Evolutionary conservation across 2,797 vertebrate species (phyloP), one percentile per base, ranked within the genome.

Genomic region (Pempheris klunzingeri): DNA sequence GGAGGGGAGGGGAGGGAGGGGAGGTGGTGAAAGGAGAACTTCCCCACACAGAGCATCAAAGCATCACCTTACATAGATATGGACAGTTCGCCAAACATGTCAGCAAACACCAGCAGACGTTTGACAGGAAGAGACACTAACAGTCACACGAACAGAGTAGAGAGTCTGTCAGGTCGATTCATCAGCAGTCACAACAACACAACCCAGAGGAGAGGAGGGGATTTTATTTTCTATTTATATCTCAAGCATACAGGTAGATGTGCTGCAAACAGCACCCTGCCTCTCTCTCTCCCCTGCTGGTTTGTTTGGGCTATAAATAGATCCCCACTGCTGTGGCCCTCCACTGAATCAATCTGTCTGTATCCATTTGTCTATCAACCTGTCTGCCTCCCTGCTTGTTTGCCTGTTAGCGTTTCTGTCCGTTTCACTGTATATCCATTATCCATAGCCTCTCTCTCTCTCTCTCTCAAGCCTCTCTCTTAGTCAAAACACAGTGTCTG

Each of bases 241-340:
- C 78, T 73, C 70, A 52, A 61, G 71, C 63, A 67, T 67, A 69
- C 90, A 92, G 87, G 92, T 88, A 76, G 76, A 78, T 73, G 71
- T 70, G 81, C 76, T 77, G 78, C 75, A 84, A 83, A 81, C 70
- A 77, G 77, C 81, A 86, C 43, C 30, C 76, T 47, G 73, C 61
- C 67, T 60, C 57, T 43, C 50, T 39, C 60, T 64, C 64, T 15
- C 49, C 67, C 57, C 63, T 38, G 54, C 74, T 69, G 79, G 46
- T 86, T 78, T 84, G 82, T 85, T 83, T 82, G 82, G 58, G 78
- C 88, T 91, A 93, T 89, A 90, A 92, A 93, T 94, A 94, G 80
- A 88, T 57, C 28, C 61, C 72, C 55, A 24, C 58, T 89, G 90
- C 82, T 77, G 71, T 65, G 77, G 78, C 71, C 74, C 18, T 81